These are phyloP conservation scores for Arvicanthis niloticus DNA, from an alignment of 2,113 vertebrate species.

Conservation along the genomic window DNA sequence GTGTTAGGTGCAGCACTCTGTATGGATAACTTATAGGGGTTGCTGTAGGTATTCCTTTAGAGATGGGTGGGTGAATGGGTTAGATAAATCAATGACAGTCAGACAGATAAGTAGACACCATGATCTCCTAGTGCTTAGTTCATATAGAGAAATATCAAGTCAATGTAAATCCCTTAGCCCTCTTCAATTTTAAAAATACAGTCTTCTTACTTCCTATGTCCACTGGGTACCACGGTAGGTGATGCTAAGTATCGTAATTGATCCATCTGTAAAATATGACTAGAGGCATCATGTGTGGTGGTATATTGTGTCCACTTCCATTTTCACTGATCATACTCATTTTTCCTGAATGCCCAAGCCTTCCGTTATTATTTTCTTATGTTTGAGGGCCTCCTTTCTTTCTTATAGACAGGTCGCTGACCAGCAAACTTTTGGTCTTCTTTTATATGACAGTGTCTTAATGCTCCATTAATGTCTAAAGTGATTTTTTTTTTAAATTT, in stretches of 20 bases:
- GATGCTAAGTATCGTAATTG: background rate
- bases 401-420: background rate
- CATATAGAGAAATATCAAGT: background rate
- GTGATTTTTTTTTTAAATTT: background rate
- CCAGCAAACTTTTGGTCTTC: background rate
- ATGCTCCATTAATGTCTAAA: background rate
- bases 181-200: background rate
- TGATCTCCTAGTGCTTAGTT: background rate
- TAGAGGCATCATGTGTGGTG: background rate
- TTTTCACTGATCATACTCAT: background rate
- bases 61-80: background rate
- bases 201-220: background rate
- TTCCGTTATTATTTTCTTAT: background rate
- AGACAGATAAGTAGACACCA: background rate
- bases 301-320: background rate
- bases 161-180: background rate
- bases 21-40: background rate
- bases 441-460: background rate
- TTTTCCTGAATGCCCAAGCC: background rate
- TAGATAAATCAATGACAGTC: background rate
- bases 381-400: background rate
- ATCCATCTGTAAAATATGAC: background rate
- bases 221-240: background rate
- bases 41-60: background rate
- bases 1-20: background rate